A percentile compares a stretch with the other conserved stretches of the same genome.
Conservation (phyloP, 1,140 invertebrate genomes). For the Solenopsis invicta region DNA sequence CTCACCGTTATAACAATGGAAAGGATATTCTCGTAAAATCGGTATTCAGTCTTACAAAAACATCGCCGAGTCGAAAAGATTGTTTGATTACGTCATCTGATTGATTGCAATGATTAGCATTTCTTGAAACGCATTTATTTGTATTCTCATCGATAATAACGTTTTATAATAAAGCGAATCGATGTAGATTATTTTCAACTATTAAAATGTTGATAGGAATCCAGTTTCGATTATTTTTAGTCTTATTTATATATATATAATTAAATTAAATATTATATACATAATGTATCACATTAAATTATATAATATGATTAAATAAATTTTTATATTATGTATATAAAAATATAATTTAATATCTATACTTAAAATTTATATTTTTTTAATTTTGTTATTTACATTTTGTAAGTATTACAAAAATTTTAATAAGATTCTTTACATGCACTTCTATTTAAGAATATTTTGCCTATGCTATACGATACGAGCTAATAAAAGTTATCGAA, state of each 20-base stretch:
- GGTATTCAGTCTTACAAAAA: neutral
- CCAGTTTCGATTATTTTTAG: neutral
- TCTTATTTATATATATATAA: neutral
- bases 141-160: neutral
- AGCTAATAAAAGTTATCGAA: too few relatives aligned
- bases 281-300: too few relatives aligned
- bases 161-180: neutral
- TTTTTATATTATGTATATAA: neutral
- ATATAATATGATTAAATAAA: too few relatives aligned
- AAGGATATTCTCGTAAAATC: neutral
- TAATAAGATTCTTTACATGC: neutral
- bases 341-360: neutral
- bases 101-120: neutral
- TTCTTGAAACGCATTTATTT: neutral
- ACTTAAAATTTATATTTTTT: neutral
- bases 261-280: neutral
- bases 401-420: neutral
- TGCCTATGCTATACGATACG: too few relatives aligned
- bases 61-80: neutral
- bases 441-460: neutral
- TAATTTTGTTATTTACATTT: neutral
- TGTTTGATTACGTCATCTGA: neutral
- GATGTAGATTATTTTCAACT: constrained; percentile 1
- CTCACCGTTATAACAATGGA: neutral
- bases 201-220: neutral